Evolutionary conservation across 2,888 invertebrate species (phyloP).

Genomic region (Clitarchus hookeri): DNA sequence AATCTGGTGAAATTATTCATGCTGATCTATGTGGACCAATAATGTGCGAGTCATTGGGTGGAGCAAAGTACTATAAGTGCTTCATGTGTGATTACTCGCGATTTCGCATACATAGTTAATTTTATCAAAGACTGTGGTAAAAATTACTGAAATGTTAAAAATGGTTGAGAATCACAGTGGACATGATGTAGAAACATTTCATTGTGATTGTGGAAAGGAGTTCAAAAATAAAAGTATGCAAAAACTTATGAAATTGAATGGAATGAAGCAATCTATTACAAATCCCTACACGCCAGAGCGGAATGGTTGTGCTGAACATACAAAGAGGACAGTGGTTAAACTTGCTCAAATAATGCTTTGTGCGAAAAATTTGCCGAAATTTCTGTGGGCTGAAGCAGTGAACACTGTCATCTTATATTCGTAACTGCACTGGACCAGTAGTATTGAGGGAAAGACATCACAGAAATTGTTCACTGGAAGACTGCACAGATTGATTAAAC

Average conservation of each 20-base stretch:
- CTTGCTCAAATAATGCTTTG: too few species aligned
- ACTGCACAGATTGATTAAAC: too few species aligned
- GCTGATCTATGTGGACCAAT: constrained; percentile 46
- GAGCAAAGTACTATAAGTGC: constrained; percentile 45
- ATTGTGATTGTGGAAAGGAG: neutral
- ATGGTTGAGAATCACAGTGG: neutral
- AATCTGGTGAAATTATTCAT: too few species aligned
- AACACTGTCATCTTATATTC: too few species aligned
- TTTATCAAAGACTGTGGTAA: constrained; percentile 44
- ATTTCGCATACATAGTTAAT: constrained; percentile 46
- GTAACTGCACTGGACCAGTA: too few species aligned
- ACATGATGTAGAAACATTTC: neutral
- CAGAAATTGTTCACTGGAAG: too few species aligned
- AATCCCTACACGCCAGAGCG: neutral
- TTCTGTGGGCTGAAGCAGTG: too few species aligned
- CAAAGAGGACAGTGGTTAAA: neutral
- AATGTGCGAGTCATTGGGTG: constrained; percentile 44
- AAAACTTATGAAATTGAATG: neutral
- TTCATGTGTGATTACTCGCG: constrained; percentile 47
- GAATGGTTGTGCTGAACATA: neutral
- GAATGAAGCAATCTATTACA: neutral
- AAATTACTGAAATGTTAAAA: too few species aligned
- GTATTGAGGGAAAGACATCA: too few species aligned
- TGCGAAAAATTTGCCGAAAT: too few species aligned
- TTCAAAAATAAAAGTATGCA: neutral